Conservation (phyloP, 2,888 invertebrate species). For the Cataglyphis altisquamis region DNA sequence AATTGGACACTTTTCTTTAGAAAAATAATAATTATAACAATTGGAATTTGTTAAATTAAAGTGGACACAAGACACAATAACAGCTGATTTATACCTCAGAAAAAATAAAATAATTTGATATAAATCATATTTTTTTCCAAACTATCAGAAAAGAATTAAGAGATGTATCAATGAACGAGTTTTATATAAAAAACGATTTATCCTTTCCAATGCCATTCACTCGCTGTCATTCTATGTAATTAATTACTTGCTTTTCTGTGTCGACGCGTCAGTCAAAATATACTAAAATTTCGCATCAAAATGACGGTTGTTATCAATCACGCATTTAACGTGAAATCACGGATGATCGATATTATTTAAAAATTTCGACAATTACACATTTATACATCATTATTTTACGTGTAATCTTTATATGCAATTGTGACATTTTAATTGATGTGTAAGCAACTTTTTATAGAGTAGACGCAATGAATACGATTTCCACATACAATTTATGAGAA, state of each 20-base stretch:
- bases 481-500: conserved; percentile 18
- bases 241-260: conserved; percentile 47
- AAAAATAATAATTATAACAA: conserved; percentile 12
- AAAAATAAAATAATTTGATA: background rate
- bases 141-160: conserved; percentile 5
- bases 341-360: conserved; percentile 40
- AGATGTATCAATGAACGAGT: background rate
- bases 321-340: background rate
- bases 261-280: conserved; percentile 37
- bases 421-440: conserved; percentile 40
- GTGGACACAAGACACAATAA: background rate
- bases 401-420: background rate
- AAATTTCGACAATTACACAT: conserved; percentile 11
- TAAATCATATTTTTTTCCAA: background rate
- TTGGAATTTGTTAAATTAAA: background rate
- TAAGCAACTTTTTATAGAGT: conserved; percentile 25
- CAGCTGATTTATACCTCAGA: background rate
- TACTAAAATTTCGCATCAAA: conserved; percentile 43
- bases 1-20: background rate
- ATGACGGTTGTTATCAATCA: conserved; percentile 49
- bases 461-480: conserved; percentile 16
- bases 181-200: conserved; percentile 41
- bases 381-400: conserved; percentile 5
- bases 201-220: conserved; percentile 17
- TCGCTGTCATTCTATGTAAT: conserved; percentile 34